Evolutionary conservation across 2,797 vertebrate genomes (phyloP).

Genomic region (Onychomys arenicola): DNA sequence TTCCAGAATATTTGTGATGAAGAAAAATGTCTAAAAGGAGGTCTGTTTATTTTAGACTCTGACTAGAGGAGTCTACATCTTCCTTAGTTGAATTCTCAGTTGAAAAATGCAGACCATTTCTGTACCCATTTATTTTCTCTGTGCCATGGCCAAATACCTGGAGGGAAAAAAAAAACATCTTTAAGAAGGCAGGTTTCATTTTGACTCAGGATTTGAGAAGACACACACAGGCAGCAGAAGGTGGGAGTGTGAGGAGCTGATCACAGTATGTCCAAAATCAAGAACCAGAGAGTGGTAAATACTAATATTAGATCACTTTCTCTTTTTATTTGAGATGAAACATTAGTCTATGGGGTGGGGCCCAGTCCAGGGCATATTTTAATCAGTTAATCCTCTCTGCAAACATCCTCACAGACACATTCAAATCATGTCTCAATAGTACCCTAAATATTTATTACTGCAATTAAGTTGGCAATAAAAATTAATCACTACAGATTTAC

Average conservation of each 20-base stretch:
- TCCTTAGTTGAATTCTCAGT: not conserved
- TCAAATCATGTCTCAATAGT: not conserved
- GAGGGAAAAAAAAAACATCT: not conserved
- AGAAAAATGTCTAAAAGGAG: constrained; percentile 25
- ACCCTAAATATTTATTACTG: not conserved
- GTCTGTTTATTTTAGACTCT: not conserved
- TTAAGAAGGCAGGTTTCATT: not conserved
- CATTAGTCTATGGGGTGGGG: not conserved
- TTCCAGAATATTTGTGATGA: not conserved
- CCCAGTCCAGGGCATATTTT: not conserved
- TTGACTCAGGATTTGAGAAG: not conserved
- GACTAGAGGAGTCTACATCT: not conserved
- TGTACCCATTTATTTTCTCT: not conserved
- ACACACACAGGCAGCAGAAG: not conserved
- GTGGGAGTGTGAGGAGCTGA: not conserved
- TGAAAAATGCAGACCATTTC: not conserved
- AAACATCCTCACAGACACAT: not conserved
- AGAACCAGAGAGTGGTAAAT: not conserved
- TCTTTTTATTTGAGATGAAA: not conserved
- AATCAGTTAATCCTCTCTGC: not conserved
- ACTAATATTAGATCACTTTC: too few relatives aligned
- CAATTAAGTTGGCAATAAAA: not conserved
- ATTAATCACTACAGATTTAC: not conserved
- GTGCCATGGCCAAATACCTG: not conserved
- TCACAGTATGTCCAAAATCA: not conserved